Evolutionary conservation across 2,797 vertebrate genomes (phyloP).

Genomic region (Myiothlypis chrysogaster): DNA sequence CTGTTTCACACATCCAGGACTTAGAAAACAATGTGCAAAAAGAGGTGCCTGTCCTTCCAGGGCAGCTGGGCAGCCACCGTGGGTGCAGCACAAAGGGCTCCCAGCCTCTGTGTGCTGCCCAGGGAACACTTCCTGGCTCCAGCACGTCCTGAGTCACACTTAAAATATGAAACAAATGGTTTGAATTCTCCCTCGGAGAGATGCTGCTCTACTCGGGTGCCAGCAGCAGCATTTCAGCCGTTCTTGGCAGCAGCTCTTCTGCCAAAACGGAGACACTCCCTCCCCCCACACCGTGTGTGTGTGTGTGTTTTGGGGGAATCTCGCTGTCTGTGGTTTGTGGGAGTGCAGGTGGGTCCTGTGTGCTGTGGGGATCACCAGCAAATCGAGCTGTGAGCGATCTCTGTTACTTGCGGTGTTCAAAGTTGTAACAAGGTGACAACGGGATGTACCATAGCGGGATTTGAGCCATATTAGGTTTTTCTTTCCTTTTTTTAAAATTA

Average conservation of each 20-base stretch:
- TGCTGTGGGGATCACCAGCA: neutral
- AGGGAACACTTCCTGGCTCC: neutral
- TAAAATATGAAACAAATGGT: conserved; percentile 32
- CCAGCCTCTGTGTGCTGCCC: neutral
- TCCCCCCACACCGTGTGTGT: accelerated
- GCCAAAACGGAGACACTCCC: accelerated
- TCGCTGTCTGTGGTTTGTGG: accelerated
- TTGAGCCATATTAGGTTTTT: accelerated
- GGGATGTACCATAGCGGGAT: accelerated
- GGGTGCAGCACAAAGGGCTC: neutral
- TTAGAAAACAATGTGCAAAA: neutral
- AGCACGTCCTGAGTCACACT: neutral
- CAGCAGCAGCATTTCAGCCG: neutral
- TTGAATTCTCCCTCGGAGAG: neutral
- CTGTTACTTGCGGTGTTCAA: neutral
- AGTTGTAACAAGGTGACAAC: neutral
- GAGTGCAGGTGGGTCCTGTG: accelerated
- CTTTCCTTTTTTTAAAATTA: neutral
- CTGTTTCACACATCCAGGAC: neutral
- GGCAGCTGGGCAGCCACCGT: neutral
- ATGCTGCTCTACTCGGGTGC: neutral
- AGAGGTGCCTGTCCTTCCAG: neutral
- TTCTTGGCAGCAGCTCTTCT: neutral
- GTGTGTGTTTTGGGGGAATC: neutral
- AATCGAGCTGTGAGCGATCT: neutral